A percentile compares a stretch with the other conserved stretches of the same genome.
Conservation (phyloP, 2,113 vertebrate species). For the Columba janthina region DNA sequence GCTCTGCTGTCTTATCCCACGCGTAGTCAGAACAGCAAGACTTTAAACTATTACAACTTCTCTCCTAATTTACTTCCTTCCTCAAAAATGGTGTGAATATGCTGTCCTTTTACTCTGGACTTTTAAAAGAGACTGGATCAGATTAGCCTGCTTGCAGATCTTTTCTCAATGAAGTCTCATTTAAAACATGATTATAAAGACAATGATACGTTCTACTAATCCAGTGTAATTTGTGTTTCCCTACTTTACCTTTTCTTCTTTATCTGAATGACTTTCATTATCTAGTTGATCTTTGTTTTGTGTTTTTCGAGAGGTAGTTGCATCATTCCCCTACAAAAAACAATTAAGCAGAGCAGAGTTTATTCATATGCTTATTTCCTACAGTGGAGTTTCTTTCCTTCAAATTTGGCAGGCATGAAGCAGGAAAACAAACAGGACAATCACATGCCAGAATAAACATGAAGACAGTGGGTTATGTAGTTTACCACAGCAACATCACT, state of each 20-base stretch:
- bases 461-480: neutral
- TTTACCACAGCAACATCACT: neutral
- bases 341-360: neutral
- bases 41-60: neutral
- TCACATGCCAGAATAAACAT: neutral
- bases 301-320: conserved; percentile 60
- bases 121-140: neutral
- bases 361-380: neutral
- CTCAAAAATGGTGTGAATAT: neutral
- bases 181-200: neutral
- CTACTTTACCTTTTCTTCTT: conserved; percentile 57
- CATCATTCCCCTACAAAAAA: conserved; percentile 53
- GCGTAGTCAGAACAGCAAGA: neutral
- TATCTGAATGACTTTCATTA: conserved; percentile 53
- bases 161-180: neutral
- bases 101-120: neutral
- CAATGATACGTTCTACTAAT: neutral
- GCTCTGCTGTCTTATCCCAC: neutral
- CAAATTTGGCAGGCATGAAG: neutral
- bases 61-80: neutral
- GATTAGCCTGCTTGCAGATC: neutral
- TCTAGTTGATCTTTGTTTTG: conserved; percentile 52
- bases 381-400: neutral
- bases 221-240: neutral
- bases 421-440: neutral